Conservation (phyloP, 2,797 vertebrate species). For the Melopsittacus undulatus region DNA sequence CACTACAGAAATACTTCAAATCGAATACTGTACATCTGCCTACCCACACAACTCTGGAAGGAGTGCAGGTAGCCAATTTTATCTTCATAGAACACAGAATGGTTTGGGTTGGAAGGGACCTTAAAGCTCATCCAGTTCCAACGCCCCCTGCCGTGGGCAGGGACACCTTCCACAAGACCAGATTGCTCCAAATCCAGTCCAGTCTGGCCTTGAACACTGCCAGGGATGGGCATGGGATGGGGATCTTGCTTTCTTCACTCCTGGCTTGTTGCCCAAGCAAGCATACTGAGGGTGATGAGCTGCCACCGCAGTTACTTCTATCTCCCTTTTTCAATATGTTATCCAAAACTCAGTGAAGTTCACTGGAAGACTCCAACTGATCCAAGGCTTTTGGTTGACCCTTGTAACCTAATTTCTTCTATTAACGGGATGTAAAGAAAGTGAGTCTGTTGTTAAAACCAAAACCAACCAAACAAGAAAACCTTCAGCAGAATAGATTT, state of each 20-base stretch:
- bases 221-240: not conserved
- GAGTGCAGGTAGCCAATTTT: not conserved
- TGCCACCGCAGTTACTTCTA: not conserved
- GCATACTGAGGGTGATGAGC: rapidly evolving
- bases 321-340: not conserved
- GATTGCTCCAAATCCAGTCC: not conserved
- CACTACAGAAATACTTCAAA: not conserved
- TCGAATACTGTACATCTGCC: not conserved
- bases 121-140: not conserved
- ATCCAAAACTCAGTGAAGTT: not conserved
- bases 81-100: not conserved
- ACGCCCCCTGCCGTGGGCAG: not conserved
- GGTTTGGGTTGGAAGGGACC: not conserved
- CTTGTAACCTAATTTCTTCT: not conserved
- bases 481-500: not conserved
- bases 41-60: not conserved
- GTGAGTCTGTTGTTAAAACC: not conserved
- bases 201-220: not conserved
- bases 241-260: not conserved
- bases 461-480: not conserved
- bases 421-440: not conserved
- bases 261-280: not conserved
- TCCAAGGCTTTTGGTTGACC: not conserved
- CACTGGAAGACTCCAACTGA: not conserved
- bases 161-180: not conserved